Conservation (phyloP, 2,113 vertebrate genomes). For the Phoxinus phoxinus region DNA sequence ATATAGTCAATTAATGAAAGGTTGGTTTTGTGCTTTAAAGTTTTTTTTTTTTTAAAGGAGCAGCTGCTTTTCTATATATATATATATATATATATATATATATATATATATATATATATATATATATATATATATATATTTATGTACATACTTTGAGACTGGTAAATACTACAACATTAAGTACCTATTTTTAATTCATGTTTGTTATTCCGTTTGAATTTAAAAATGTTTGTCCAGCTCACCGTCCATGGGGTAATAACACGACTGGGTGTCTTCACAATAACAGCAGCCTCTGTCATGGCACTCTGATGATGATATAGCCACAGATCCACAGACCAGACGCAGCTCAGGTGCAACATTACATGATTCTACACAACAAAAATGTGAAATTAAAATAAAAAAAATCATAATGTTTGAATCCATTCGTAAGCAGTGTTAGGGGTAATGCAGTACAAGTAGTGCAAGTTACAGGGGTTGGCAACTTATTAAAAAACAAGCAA, state of each 20-base stretch:
- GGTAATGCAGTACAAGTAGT: no score
- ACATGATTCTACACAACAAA: slow-evolving; percentile 69
- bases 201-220: background rate
- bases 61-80: background rate
- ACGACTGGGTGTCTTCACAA: slow-evolving; percentile 62
- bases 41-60: no score
- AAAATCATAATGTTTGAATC: background rate
- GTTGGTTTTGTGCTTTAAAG: background rate
- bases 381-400: slow-evolving; percentile 51
- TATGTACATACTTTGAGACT: background rate
- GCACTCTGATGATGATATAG: slow-evolving; percentile 66
- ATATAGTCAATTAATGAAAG: no score
- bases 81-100: no score
- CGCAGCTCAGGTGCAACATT: slow-evolving; percentile 68
- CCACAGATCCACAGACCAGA: slow-evolving; percentile 69
- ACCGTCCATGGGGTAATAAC: slow-evolving; percentile 81
- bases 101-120: no score
- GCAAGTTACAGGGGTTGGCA: no score
- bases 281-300: slow-evolving; percentile 76
- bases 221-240: slow-evolving; percentile 46
- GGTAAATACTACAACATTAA: background rate
- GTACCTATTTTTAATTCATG: background rate
- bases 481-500: no score
- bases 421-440: background rate
- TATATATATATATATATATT: background rate